Evolutionary conservation across 2,888 invertebrate genomes (phyloP).

Genomic region (Ectropis crepuscularia): DNA sequence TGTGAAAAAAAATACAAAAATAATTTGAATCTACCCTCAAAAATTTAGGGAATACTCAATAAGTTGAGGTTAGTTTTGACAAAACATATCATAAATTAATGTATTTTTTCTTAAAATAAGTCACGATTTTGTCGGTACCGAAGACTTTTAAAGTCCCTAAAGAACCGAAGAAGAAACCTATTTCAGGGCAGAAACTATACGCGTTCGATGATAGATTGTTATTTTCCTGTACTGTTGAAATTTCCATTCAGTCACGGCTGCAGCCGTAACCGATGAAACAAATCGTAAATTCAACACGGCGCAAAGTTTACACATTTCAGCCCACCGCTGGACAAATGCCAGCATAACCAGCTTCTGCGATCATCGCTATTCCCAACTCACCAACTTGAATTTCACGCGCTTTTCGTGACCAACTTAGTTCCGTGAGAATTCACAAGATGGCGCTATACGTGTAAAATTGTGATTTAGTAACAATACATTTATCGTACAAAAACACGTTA

Average conservation of each 20-base stretch:
- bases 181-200: too few relatives aligned
- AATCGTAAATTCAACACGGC: constrained; percentile 28
- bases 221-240: not conserved
- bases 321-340: constrained; percentile 38
- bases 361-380: constrained; percentile 38
- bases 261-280: constrained; percentile 26
- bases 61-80: too few relatives aligned
- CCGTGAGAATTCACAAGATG: constrained; percentile 28
- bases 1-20: too few relatives aligned
- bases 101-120: too few relatives aligned
- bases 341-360: constrained; percentile 27
- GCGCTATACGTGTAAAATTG: constrained; percentile 20
- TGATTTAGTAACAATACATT: not conserved
- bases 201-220: not conserved
- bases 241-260: constrained; percentile 32
- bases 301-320: constrained; percentile 27
- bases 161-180: too few relatives aligned
- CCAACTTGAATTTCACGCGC: constrained; percentile 32
- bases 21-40: too few relatives aligned
- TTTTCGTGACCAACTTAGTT: constrained; percentile 22
- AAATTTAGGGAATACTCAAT: too few relatives aligned
- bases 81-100: too few relatives aligned
- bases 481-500: too few relatives aligned
- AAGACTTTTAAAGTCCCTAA: too few relatives aligned
- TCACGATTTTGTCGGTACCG: too few relatives aligned